These are phyloP conservation scores for Myopa tessellatipennis DNA, from an alignment of 2,888 invertebrate species.

Conservation along the genomic window DNA sequence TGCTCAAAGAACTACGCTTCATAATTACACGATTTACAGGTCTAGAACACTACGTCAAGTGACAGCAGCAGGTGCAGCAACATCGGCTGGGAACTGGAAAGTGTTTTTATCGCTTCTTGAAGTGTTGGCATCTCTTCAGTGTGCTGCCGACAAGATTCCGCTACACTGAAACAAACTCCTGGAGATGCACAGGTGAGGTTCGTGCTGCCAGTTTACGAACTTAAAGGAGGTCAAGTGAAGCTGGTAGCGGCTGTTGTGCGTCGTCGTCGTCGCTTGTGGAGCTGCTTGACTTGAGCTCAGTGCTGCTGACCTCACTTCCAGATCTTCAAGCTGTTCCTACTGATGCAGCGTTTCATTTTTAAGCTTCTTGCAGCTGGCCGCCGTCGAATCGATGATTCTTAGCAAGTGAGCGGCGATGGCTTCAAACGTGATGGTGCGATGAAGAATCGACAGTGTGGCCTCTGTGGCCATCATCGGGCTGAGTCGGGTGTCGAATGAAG, in stretches of 20 bases:
- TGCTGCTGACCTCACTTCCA: not conserved
- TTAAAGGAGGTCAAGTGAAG: constrained; percentile 9
- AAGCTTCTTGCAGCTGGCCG: not conserved
- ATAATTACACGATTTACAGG: not conserved
- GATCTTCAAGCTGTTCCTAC: not conserved
- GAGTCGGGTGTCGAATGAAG: not conserved
- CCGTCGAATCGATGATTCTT: no score
- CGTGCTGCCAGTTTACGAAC: no score
- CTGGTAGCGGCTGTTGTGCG: not conserved
- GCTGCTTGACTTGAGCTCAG: constrained; percentile 3
- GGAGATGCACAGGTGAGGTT: no score
- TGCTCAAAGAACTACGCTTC: not conserved
- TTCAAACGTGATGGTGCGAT: constrained; percentile 2
- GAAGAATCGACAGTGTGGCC: constrained; percentile 3
- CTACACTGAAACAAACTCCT: no score
- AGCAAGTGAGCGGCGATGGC: not conserved
- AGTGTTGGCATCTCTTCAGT: not conserved
- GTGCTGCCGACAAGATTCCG: not conserved
- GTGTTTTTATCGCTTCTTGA: constrained; percentile 9
- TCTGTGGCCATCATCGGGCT: not conserved
- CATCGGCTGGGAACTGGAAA: not conserved
- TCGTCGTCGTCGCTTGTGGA: no score
- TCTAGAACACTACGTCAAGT: not conserved
- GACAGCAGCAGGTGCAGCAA: not conserved
- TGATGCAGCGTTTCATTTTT: not conserved